A percentile compares a stretch with the other conserved stretches of the same genome.
Conservation (phyloP, 2,797 vertebrate genomes). For the Sorex maritimensis region DNA sequence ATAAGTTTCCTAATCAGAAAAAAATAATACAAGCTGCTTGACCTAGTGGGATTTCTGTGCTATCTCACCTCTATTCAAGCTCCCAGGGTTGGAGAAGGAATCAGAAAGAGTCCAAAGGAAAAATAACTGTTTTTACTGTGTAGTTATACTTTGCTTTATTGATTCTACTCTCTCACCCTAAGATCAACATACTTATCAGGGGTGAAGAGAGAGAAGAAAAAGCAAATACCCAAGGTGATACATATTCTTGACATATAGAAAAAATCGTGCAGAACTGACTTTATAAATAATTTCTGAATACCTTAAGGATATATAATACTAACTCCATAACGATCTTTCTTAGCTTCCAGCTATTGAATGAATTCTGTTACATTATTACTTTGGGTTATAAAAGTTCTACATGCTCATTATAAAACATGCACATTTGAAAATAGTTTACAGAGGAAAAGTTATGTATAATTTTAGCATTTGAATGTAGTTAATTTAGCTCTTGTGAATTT, state of each 20-base stretch:
- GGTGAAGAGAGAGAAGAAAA: constrained; percentile 21
- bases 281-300: constrained; percentile 53
- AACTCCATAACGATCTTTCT: not conserved
- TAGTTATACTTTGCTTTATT: not conserved
- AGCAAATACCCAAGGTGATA: not conserved
- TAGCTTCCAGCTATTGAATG: constrained; percentile 32
- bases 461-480: not conserved
- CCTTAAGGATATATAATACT: not conserved
- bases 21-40: not conserved
- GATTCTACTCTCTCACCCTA: not conserved
- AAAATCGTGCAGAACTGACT: not conserved
- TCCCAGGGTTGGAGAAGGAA: not conserved
- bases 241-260: not conserved
- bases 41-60: not conserved
- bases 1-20: not conserved
- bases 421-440: constrained; percentile 52
- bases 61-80: not conserved
- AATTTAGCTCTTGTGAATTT: constrained; percentile 10
- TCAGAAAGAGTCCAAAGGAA: not conserved
- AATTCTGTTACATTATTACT: constrained; percentile 5
- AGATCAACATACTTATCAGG: not conserved
- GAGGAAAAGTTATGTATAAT: constrained; percentile 45
- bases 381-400: constrained; percentile 42
- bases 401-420: constrained; percentile 54
- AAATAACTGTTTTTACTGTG: not conserved